Conservation (phyloP, 2,888 invertebrate species). For the Zygaena filipendulae region DNA sequence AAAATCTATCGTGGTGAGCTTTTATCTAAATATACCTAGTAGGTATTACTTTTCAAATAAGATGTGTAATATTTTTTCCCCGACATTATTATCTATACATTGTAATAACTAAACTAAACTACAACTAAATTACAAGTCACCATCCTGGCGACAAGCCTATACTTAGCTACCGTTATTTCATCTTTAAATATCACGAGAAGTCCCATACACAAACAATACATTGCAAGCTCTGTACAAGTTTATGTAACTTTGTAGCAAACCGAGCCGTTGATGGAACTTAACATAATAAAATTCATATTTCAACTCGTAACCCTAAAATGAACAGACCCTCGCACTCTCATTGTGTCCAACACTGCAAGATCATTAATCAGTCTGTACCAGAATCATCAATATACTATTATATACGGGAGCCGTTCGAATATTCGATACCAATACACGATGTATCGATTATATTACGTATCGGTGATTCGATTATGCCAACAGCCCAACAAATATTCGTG, state of each 20-base stretch:
- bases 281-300: no score
- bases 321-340: constrained; percentile 34
- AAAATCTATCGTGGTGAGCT: no score
- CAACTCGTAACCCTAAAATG: constrained; percentile 29
- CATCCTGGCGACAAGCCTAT: constrained; percentile 60
- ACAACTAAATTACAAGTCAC: constrained; percentile 63
- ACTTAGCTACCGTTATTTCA: constrained; percentile 26
- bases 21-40: no score
- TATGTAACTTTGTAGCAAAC: no score
- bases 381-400: constrained; percentile 66
- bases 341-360: constrained; percentile 51
- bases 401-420: constrained; percentile 53
- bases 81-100: no score
- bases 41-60: no score
- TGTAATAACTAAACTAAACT: no score
- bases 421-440: constrained; percentile 55
- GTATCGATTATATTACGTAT: constrained; percentile 61
- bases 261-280: no score
- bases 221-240: constrained; percentile 17
- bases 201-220: constrained; percentile 17
- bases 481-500: constrained; percentile 40
- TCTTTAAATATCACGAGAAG: constrained; percentile 4
- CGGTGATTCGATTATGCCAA: constrained; percentile 57
- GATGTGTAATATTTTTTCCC: no score
- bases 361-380: constrained; percentile 66